Evolutionary conservation across 2,888 invertebrate genomes (phyloP), one percentile per base, ranked within the genome.

Genomic region (Elmis aenea): DNA sequence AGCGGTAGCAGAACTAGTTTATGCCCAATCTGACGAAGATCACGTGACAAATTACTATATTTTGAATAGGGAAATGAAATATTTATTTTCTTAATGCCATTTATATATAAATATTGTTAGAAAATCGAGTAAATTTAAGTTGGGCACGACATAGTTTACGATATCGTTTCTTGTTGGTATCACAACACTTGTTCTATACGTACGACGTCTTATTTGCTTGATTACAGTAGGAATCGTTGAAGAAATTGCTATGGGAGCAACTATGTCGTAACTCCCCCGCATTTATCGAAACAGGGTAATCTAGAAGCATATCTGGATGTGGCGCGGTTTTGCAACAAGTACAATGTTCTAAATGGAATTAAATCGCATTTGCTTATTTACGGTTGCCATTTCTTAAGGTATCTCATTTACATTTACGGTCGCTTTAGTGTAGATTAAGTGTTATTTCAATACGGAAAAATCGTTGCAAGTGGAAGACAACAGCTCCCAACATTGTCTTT

Each of bases 271-370:
- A 46, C 33, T 51, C 39, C 34, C 33, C 41, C 42, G 48, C 46
- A 42, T 48, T 46, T 46, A 48, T 52, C 46, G 45, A 33, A 50
- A 45, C 37, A 38, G 37, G 33, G 49, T 49, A 50, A 50, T 52
- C 50, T 45, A 26, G 34, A 38, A 48, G 36, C 45, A 43, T 48
- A 46, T 34, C 42, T 37, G 32, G 31, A 45, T 42, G 30, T 39
- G 28, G 23, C 42, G 46, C 40, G 42, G 44, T 44, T 43, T 45
- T 37, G 37, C 39, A 39, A 39, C 45, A 40, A 39, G 42, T 45
- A 45, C 33, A 25, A 38, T 25, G 37, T 25, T 36, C 16, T 26
- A 10, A 20, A 30, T 39, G 31, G 33, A 42, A 45, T 42, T 42
- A 42, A 37, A 42, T 45, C 18, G 18, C 8, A 18, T 8, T 18